A percentile compares a stretch with the other conserved stretches of the same genome.
Evolutionary conservation across 2,888 invertebrate genomes (phyloP).

Genomic region (Himalopsyche tibetana): DNA sequence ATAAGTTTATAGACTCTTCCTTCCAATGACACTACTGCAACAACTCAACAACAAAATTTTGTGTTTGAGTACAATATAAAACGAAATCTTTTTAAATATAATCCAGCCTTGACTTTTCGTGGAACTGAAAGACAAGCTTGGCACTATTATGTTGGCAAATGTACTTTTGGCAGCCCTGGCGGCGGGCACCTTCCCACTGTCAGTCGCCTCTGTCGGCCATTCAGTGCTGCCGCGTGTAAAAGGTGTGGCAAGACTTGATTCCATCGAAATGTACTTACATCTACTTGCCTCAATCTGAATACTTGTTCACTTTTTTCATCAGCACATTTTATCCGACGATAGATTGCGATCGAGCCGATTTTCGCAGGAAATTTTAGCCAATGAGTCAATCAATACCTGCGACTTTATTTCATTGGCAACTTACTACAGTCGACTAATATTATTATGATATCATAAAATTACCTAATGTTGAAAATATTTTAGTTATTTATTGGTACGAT

Average conservation of each 20-base stretch:
- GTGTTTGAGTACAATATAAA: too few species aligned
- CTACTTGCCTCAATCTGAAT: conserved; percentile 38
- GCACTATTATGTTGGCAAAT: too few species aligned
- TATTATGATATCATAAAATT: too few species aligned
- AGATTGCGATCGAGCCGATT: conserved; percentile 32
- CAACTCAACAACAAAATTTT: too few species aligned
- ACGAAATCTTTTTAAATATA: too few species aligned
- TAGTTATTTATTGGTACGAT: too few species aligned
- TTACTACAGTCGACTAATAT: too few species aligned
- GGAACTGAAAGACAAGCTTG: too few species aligned
- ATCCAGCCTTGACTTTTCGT: too few species aligned
- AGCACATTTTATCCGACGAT: neutral
- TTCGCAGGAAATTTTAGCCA: conserved; percentile 24
- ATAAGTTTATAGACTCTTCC: too few species aligned
- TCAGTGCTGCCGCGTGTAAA: conserved; percentile 33
- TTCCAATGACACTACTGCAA: too few species aligned
- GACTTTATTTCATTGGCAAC: neutral
- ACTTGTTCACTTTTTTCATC: conserved; percentile 32
- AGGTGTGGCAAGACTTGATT: conserved; percentile 42
- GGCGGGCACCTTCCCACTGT: neutral
- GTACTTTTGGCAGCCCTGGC: neutral
- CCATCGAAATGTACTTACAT: conserved; percentile 36
- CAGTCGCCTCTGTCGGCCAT: conserved; percentile 43
- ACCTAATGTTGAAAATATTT: too few species aligned
- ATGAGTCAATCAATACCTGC: neutral